Conservation (phyloP, 2,888 invertebrate species). For the Ophion slaviceki region DNA sequence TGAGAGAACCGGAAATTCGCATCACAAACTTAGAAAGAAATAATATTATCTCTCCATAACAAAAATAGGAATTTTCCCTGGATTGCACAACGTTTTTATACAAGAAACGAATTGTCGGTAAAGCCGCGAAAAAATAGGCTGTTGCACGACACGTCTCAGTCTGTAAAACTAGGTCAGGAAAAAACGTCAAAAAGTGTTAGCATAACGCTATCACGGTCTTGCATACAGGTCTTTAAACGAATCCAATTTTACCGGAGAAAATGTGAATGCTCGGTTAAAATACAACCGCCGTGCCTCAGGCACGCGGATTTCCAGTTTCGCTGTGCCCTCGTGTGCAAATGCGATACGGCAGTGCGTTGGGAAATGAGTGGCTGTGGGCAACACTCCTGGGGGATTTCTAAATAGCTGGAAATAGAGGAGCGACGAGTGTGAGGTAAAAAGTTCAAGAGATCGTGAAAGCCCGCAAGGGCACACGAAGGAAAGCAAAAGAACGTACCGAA, state of each 20-base stretch:
- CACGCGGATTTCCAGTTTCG: too few species aligned
- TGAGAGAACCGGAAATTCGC: conserved; percentile 8
- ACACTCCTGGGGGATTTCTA: too few species aligned
- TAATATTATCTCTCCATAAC: background rate
- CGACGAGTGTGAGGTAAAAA: background rate
- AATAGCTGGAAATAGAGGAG: background rate
- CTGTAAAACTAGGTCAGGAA: background rate
- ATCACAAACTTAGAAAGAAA: background rate
- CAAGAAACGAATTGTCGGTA: background rate
- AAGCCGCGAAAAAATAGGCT: background rate
- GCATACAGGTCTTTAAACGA: background rate
- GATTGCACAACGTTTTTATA: background rate
- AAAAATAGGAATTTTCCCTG: background rate
- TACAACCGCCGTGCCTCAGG: too few species aligned
- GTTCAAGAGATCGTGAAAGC: background rate
- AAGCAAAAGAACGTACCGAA: background rate
- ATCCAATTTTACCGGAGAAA: background rate
- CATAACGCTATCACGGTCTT: background rate
- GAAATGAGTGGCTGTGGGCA: too few species aligned
- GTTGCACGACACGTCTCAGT: background rate
- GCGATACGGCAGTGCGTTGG: too few species aligned
- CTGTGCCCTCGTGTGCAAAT: too few species aligned
- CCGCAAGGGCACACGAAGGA: background rate
- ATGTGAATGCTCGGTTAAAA: too few species aligned
- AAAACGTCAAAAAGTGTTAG: background rate